Evolutionary conservation across 2,113 vertebrate species (phyloP), one percentile per base, ranked within the genome.

Genomic region (Mystacornis crossleyi): DNA sequence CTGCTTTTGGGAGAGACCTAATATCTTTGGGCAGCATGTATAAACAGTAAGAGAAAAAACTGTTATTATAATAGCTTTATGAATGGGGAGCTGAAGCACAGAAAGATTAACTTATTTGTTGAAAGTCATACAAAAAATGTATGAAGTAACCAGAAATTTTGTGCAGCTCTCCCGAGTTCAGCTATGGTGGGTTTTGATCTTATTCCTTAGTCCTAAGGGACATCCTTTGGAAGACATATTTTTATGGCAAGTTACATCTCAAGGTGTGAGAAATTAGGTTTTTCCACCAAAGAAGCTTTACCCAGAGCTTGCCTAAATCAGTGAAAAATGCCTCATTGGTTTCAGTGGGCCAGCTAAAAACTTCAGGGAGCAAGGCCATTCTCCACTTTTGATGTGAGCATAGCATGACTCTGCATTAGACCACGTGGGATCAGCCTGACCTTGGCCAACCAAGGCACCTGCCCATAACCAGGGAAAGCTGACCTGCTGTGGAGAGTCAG

Each of bases 331-430:
- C 79, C 15, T 21, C 2, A 6, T 21, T 75, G 28, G 10, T 64
- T 91, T 71, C 23, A n/a, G 40, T 5, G 11, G 18, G 38, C 61
- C 26, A 85, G 12, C 21, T 33, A 50, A 92, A 88, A 88, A 25
- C 21, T 45, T 25, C 24, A 72, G 43, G 34, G 26, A 33, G 6
- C 25, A 54, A 89, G 21, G 21, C 34, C 31, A 60, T 19, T 10
- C 14, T 58, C 14, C 2, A 3, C 21, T 66, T 58, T 34, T 0
- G 0, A 3, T 28, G 18, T 38, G 14, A 81, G 40, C 42, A 33
- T 18, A 82, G 40, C 1, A 12, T 2, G 2, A 28, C 40, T 45
- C 40, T 45, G 23, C 54, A 18, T 19, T 69, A 18, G 33, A 70
- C 12, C 26, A 18, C 24, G 17, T 6, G 21, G 17, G 31, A 81